phyloP scores from a whole-genome alignment of 35 echinoderm and acorn worm genomes.

The Patiria miniata region DNA sequence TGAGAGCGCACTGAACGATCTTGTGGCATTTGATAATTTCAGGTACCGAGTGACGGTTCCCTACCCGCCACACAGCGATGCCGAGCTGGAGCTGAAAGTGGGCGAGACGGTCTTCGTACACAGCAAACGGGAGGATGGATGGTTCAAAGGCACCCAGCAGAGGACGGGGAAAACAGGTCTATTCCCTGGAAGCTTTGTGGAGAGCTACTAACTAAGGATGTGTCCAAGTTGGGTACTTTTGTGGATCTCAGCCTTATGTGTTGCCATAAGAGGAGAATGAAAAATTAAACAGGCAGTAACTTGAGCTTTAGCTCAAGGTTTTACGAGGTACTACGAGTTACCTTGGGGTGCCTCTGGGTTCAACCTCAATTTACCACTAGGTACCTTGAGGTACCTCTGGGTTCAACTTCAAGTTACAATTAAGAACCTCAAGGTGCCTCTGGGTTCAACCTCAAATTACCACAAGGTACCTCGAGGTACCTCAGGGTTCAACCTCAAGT shows the following conservation, averaged over 20 bases:
- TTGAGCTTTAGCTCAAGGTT: background rate
- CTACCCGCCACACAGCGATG: conserved; percentile 80
- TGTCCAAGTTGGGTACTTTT: background rate
- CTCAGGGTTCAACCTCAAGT: too few relatives aligned
- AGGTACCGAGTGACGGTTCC: conserved; percentile 87
- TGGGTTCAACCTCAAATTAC: background rate
- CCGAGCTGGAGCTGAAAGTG: conserved; percentile 68
- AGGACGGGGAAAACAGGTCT: conserved; percentile 82
- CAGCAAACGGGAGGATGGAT: conserved; percentile 92
- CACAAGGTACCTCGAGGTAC: background rate
- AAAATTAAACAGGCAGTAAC: background rate
- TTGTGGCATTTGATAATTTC: background rate
- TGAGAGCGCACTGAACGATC: too few relatives aligned
- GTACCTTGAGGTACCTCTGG: background rate
- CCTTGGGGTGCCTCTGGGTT: background rate
- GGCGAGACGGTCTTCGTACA: conserved; percentile 87
- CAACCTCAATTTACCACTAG: background rate
- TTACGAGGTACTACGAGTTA: background rate
- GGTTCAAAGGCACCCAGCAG: conserved; percentile 89
- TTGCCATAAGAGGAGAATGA: background rate
- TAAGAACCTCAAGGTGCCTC: background rate
- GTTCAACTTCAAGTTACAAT: background rate
- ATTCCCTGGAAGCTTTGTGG: conserved; percentile 87
- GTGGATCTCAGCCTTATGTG: background rate
- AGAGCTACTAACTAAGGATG: conserved; percentile 42